Conservation (phyloP, 2,113 vertebrate species). For the Xenopus borealis region DNA sequence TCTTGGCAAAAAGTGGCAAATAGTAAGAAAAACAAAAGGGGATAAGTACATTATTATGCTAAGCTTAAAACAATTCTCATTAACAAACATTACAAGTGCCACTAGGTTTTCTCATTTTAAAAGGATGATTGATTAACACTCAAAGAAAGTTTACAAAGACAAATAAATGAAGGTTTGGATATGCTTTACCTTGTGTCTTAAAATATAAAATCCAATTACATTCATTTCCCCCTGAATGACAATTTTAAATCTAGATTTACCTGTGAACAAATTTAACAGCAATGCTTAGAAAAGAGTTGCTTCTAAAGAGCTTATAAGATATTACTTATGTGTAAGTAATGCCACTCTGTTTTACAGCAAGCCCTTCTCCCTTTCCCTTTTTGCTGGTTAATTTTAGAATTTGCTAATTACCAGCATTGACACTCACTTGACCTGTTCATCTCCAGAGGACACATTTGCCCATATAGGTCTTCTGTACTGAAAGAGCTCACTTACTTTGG, state of each 20-base stretch:
- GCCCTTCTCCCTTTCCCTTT: no score
- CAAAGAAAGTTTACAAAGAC: background rate
- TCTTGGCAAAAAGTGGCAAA: background rate
- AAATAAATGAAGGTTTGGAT: background rate
- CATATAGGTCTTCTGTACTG: no score
- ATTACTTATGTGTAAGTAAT: no score
- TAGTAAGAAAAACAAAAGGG: background rate
- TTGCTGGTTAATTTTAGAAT: no score
- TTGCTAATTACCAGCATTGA: no score
- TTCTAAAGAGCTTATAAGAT: background rate
- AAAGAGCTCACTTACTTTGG: no score
- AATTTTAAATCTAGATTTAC: background rate
- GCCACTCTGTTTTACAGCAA: no score
- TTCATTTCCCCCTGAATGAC: background rate
- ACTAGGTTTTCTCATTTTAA: conserved; percentile 8
- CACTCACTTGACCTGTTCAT: no score
- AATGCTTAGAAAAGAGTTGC: background rate
- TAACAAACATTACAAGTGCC: conserved; percentile 2
- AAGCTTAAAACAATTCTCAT: background rate
- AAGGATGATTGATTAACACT: background rate
- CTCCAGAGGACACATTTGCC: no score
- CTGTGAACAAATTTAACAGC: background rate
- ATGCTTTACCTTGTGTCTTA: conserved; percentile 1
- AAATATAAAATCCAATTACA: no score
- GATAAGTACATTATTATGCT: background rate